phyloP scores from a whole-genome alignment of 2,113 vertebrate genomes.

The Coturnix japonica region DNA sequence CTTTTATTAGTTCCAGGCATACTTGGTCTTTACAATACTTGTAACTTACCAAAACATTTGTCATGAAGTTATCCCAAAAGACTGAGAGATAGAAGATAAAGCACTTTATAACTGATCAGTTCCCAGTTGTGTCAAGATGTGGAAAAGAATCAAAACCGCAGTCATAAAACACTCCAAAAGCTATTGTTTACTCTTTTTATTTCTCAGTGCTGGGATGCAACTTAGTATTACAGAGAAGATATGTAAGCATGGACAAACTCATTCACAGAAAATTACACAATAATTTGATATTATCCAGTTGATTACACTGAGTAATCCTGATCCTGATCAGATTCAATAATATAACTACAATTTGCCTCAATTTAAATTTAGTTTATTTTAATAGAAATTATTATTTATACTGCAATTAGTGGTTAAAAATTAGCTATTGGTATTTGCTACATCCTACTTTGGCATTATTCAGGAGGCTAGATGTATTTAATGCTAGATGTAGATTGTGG shows the following conservation, averaged over 20 bases:
- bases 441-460: background rate
- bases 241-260: background rate
- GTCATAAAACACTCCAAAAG: constrained; percentile 21
- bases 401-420: background rate
- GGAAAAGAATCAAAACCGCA: constrained; percentile 26
- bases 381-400: background rate
- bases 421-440: background rate
- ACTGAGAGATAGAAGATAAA: constrained; percentile 24
- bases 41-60: constrained; percentile 62
- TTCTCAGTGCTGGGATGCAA: background rate
- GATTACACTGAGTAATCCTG: background rate
- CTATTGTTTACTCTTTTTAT: background rate
- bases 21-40: constrained; percentile 43
- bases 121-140: constrained; percentile 11
- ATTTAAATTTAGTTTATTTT: background rate
- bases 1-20: constrained; percentile 74
- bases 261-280: background rate
- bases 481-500: background rate
- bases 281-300: background rate
- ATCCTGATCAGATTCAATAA: background rate
- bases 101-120: constrained; percentile 19
- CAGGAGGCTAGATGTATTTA: background rate
- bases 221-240: background rate
- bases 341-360: background rate
- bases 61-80: constrained; percentile 40